Percentiles rank a stretch among this genome's conserved stretches.
Conservation (phyloP, 2,888 invertebrate genomes). For the Drosophila maculinotata region DNA sequence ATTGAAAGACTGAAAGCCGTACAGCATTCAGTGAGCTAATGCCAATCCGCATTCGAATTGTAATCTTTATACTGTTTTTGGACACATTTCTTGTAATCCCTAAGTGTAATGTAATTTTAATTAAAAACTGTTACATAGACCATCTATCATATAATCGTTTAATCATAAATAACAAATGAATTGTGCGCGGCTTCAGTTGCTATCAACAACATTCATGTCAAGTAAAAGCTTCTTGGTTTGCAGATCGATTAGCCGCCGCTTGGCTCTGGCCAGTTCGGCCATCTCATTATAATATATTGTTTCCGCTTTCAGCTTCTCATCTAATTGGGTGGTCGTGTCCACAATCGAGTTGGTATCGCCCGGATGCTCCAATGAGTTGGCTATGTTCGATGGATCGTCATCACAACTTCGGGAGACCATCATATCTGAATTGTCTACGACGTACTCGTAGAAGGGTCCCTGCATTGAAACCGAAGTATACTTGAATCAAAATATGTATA, state of each 20-base stretch:
- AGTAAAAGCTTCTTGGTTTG: conserved; percentile 72
- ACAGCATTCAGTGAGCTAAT: conserved; percentile 10
- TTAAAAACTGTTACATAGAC: conserved; percentile 43
- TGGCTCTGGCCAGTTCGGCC: conserved; percentile 75
- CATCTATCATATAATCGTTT: conserved; percentile 34
- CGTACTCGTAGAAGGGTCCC: conserved; percentile 71
- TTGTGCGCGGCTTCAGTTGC: conserved; percentile 33
- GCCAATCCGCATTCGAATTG: too few species aligned
- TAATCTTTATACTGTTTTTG: too few species aligned
- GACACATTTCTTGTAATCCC: background rate
- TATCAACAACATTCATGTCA: conserved; percentile 67
- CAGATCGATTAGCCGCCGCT: conserved; percentile 67
- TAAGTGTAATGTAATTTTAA: conserved; percentile 39
- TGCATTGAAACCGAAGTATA: conserved; percentile 46
- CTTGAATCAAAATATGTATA: conserved; percentile 37
- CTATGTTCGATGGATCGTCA: conserved; percentile 47
- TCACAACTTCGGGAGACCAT: conserved; percentile 53
- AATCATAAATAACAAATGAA: conserved; percentile 45
- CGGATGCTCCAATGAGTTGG: conserved; percentile 36
- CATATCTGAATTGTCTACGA: conserved; percentile 64
- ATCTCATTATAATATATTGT: conserved; percentile 79
- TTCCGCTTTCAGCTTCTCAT: conserved; percentile 75
- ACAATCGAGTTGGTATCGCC: conserved; percentile 51
- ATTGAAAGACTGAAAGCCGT: conserved; percentile 36
- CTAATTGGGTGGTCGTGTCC: conserved; percentile 64